phyloP scores from a whole-genome alignment of 2,888 invertebrate genomes.

The Ennomos fuscantarius region DNA sequence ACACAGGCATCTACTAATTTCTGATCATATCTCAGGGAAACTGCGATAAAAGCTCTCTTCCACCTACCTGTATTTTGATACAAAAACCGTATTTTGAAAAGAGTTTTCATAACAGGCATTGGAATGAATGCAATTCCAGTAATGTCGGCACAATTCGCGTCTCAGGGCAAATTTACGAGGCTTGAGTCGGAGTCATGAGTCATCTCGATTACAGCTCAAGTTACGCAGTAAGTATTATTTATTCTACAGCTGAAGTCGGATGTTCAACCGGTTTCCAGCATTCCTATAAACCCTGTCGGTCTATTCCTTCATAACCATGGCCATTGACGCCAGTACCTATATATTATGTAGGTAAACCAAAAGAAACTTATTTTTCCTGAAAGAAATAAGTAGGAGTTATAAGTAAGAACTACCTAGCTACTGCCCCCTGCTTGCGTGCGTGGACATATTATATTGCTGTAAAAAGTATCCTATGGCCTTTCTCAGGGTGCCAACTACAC shows the following conservation, averaged over 20 bases:
- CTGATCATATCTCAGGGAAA: no score
- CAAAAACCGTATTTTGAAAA: constrained; percentile 19
- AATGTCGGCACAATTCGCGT: constrained; percentile 34
- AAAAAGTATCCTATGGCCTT: no score
- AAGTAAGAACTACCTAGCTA: no score
- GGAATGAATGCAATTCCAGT: constrained; percentile 41
- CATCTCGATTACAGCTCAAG: constrained; percentile 28
- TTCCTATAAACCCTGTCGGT: constrained; percentile 67
- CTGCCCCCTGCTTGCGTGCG: no score
- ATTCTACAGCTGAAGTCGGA: constrained; percentile 53
- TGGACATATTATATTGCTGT: no score
- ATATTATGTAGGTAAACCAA: no score
- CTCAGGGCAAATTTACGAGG: constrained; percentile 37
- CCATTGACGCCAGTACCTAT: constrained; percentile 34
- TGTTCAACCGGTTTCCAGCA: constrained; percentile 69
- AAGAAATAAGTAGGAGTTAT: no score
- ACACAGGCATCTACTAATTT: no score
- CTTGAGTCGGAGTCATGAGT: constrained; percentile 35
- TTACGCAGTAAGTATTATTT: no score
- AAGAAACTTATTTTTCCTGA: no score
- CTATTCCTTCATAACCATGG: constrained; percentile 36
- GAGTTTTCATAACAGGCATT: constrained; percentile 29
- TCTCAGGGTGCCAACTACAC: no score
- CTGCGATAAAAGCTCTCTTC: no score
- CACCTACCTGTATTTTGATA: not conserved